Evolutionary conservation across 2,888 invertebrate species (phyloP).

Genomic region (Selenia dentaria): DNA sequence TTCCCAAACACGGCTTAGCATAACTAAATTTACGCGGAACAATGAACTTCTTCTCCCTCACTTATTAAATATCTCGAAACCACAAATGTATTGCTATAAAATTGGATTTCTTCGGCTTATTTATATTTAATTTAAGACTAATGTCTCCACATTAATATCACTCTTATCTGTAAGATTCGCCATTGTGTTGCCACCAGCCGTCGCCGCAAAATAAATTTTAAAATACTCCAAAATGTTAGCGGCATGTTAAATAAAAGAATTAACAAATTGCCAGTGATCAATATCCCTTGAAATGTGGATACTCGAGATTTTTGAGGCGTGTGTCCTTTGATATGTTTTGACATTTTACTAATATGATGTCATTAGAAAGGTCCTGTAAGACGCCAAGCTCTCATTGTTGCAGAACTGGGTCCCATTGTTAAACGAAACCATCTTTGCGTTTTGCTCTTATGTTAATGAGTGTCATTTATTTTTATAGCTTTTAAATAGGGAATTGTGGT

Average conservation of each 20-base stretch:
- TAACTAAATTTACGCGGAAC: background rate
- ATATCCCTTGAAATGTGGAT: slow-evolving; percentile 63
- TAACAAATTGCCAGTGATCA: slow-evolving; percentile 77
- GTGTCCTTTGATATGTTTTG: slow-evolving; percentile 81
- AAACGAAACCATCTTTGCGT: slow-evolving; percentile 4
- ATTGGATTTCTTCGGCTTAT: slow-evolving; percentile 2
- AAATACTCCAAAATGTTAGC: slow-evolving; percentile 53
- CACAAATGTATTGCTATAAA: slow-evolving; percentile 6
- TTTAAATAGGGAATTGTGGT: slow-evolving; percentile 75
- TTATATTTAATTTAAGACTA: slow-evolving; percentile 38
- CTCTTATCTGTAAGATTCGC: slow-evolving; percentile 41
- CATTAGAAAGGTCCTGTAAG: slow-evolving; percentile 69
- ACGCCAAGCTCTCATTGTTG: slow-evolving; percentile 46
- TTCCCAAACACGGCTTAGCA: background rate
- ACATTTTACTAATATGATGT: slow-evolving; percentile 81
- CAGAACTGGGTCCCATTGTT: slow-evolving; percentile 17
- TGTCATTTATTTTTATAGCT: slow-evolving; percentile 77
- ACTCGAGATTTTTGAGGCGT: slow-evolving; percentile 58
- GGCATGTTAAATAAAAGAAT: slow-evolving; percentile 64
- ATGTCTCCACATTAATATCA: slow-evolving; percentile 46
- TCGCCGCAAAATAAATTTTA: slow-evolving; percentile 60
- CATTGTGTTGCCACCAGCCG: slow-evolving; percentile 54
- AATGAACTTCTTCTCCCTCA: slow-evolving; percentile 1
- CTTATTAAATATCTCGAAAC: background rate
- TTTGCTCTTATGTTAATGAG: slow-evolving; percentile 69